These are phyloP conservation scores for Empidonax alnorum DNA, from an alignment of 2,113 vertebrate genomes.

Conservation along the genomic window DNA sequence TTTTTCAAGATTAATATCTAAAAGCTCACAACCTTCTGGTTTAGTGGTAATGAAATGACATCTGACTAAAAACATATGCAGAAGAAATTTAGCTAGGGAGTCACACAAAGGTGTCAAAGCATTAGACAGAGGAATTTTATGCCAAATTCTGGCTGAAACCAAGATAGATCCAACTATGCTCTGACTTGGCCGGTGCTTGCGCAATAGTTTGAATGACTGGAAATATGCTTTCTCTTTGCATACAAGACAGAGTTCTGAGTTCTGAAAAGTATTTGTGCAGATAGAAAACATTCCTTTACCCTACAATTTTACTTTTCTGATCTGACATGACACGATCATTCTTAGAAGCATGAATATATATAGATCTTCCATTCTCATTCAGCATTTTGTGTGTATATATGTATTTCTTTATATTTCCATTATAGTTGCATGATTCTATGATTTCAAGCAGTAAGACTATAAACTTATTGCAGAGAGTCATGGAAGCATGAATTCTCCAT, in stretches of 20 bases:
- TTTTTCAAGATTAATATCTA: constrained; percentile 5
- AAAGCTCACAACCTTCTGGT: neutral
- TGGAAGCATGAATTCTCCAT: neutral
- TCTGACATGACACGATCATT: neutral
- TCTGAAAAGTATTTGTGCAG: neutral
- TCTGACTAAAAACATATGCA: neutral
- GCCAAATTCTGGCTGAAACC: constrained; percentile 1
- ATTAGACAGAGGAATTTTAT: neutral
- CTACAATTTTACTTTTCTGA: neutral
- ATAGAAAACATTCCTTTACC: neutral
- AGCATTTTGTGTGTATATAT: neutral
- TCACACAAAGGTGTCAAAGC: constrained; percentile 9
- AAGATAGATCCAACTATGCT: neutral
- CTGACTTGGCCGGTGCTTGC: neutral
- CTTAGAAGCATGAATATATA: neutral
- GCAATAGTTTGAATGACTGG: neutral
- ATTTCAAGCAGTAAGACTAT: neutral
- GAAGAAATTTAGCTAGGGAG: neutral
- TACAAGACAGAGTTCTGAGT: neutral
- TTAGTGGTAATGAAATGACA: neutral
- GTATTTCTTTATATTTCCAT: neutral
- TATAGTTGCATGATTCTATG: neutral
- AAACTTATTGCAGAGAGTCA: neutral
- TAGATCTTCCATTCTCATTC: neutral
- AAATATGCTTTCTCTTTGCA: neutral